Percentiles rank a stretch among this genome's conserved stretches.
Evolutionary conservation across 2,888 invertebrate genomes (phyloP).

Genomic region (Micropterix aruncella): DNA sequence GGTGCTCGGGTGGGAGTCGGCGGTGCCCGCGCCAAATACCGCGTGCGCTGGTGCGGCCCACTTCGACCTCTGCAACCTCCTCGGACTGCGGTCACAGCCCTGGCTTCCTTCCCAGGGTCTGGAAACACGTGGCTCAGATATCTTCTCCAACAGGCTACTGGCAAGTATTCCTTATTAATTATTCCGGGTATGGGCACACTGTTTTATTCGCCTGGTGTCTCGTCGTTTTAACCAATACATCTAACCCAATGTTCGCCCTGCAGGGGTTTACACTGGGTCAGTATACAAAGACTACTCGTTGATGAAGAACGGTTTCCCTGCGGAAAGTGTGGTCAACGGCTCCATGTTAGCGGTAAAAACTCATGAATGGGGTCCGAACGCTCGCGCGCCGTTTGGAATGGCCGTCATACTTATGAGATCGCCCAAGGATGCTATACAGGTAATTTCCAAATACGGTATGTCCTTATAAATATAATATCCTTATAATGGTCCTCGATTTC

Average conservation of each 20-base stretch:
- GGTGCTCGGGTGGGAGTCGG: too few relatives aligned
- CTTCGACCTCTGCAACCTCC: not conserved
- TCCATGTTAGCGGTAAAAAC: constrained; percentile 69
- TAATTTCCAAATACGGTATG: too few relatives aligned
- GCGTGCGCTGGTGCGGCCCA: not conserved
- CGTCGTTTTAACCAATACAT: too few relatives aligned
- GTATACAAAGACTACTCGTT: constrained; percentile 72
- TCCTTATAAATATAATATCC: too few relatives aligned
- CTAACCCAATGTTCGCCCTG: constrained; percentile 9
- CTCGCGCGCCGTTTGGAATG: constrained; percentile 43
- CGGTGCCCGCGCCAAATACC: not conserved
- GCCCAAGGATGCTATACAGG: constrained; percentile 55
- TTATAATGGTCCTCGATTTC: too few relatives aligned
- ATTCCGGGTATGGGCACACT: too few relatives aligned
- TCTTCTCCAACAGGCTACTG: constrained; percentile 63
- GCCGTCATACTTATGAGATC: constrained; percentile 58
- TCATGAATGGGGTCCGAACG: constrained; percentile 53
- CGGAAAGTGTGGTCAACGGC: constrained; percentile 60
- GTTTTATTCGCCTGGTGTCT: too few relatives aligned
- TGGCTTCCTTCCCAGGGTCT: constrained; percentile 72
- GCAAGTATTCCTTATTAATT: too few relatives aligned
- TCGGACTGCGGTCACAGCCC: constrained; percentile 32
- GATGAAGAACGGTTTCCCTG: constrained; percentile 65
- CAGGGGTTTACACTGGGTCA: constrained; percentile 63
- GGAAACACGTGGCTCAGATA: constrained; percentile 77